Conservation (phyloP, 2,113 vertebrate genomes). For the Atrichornis clamosus region DNA sequence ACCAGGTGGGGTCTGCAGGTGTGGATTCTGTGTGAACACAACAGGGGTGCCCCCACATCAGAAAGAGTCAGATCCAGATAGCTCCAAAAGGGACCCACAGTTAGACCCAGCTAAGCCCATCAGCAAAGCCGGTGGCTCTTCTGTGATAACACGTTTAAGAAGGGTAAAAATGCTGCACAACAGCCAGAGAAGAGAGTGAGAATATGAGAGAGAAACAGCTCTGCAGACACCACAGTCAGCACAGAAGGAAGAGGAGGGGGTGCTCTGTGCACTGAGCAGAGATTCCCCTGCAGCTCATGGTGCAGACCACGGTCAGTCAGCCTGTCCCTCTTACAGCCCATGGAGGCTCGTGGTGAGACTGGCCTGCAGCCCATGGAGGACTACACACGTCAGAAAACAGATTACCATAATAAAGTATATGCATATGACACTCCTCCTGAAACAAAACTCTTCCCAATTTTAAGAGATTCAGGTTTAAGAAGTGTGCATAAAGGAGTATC, state of each 20-base stretch:
- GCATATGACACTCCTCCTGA: neutral
- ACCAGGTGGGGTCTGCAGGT: rapidly evolving
- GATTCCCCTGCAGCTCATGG: neutral
- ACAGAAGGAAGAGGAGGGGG: neutral
- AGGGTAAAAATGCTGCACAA: neutral
- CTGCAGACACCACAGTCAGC: neutral
- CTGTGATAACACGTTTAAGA: neutral
- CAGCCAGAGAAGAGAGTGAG: neutral
- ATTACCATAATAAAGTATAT: neutral
- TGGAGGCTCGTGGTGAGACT: rapidly evolving
- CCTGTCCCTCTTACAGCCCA: neutral
- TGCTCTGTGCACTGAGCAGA: neutral
- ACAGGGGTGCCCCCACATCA: rapidly evolving
- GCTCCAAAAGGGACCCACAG: neutral
- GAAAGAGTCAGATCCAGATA: neutral
- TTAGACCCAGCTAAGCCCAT: neutral
- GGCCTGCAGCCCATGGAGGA: neutral
- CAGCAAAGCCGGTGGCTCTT: neutral
- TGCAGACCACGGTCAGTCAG: neutral
- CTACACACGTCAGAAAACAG: neutral
- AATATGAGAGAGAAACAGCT: neutral
- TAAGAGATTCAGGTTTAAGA: neutral
- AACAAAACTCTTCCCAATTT: neutral
- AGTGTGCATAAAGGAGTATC: neutral
- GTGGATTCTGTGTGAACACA: neutral